Evolutionary conservation across 2,888 invertebrate genomes (phyloP), one percentile per base, ranked within the genome.

Genomic region (Thereva unica): DNA sequence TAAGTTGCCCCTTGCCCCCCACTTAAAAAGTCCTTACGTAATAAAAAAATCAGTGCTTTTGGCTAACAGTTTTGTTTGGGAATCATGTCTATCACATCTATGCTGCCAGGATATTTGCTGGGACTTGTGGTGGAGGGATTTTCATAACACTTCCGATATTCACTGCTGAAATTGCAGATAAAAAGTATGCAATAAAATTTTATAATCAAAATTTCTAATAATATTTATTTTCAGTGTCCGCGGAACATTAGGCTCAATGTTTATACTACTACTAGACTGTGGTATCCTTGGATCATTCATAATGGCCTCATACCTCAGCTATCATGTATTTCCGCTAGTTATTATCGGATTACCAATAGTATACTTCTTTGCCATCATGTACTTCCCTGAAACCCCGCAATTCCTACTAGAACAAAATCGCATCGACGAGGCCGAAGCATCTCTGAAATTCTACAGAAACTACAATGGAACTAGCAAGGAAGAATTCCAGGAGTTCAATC

Each of bases 141-240:
- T 77, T 74, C 41, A 70, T 77, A 5, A 74, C 75, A 0, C 64
- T 79, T 42, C 79, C 81, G 35, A 74, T 80, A 10, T 81, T 75
- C 53, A 75, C 80, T 8, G 74, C 78, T 1, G 80, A 81, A 74
- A 81, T 81, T 35, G 73, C 80, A 0, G 77, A 79, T 68, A 74
- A 74, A 37, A 74, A 72, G 80, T 80, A 69, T 23, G 1, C 2
- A 23, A 23, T 2, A 75, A 76, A 73, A 63, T 5, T 65, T 38
- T 5, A 57, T 10, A 23, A 5, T 10, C 6, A 23, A 34, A 35
- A 34, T 45, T 52, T 35, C 5, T 40, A 37, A 10, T 40, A 7
- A 42, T 8, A 42, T 23, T n/a, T n/a, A 41, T 34, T 59, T 69
- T 1, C 12, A 79, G 78, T 8, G 75, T 80, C 52, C 78, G 80